Conservation (phyloP, 2,888 invertebrate species). For the Deroplatys truncata region DNA sequence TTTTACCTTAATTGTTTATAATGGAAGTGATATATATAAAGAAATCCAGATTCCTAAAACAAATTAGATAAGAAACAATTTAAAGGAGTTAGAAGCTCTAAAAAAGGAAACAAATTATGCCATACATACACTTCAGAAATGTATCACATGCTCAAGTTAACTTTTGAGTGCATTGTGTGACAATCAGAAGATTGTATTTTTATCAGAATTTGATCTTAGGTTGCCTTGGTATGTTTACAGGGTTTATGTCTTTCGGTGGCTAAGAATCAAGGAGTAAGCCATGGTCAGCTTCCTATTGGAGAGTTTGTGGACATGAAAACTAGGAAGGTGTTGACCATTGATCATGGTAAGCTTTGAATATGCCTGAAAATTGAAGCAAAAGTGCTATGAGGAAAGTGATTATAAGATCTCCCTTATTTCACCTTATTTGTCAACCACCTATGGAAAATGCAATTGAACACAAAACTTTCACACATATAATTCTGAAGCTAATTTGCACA, state of each 20-base stretch:
- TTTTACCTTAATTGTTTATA: too few species aligned
- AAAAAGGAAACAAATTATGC: too few species aligned
- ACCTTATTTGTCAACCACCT: not conserved
- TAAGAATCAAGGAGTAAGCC: constrained; percentile 66
- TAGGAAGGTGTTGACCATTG: constrained; percentile 89
- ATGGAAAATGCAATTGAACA: too few species aligned
- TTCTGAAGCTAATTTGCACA: too few species aligned
- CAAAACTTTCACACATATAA: too few species aligned
- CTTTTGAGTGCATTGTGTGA: too few species aligned
- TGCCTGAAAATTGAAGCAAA: not conserved
- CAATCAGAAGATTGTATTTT: not conserved
- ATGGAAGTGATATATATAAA: too few species aligned
- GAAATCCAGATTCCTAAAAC: not conserved
- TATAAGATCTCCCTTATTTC: not conserved
- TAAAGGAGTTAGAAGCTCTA: not conserved
- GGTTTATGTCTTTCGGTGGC: constrained; percentile 84
- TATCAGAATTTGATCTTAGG: not conserved
- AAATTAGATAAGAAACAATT: not conserved
- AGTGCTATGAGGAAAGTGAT: not conserved
- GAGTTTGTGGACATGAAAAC: constrained; percentile 89
- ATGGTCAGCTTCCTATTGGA: constrained; percentile 83
- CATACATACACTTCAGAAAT: too few species aligned
- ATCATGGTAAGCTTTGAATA: constrained; percentile 69
- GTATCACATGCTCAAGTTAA: too few species aligned
- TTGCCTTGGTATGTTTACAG: constrained; percentile 43